Conservation (phyloP, 2,888 invertebrate species). For the Mamestra brassicae region DNA sequence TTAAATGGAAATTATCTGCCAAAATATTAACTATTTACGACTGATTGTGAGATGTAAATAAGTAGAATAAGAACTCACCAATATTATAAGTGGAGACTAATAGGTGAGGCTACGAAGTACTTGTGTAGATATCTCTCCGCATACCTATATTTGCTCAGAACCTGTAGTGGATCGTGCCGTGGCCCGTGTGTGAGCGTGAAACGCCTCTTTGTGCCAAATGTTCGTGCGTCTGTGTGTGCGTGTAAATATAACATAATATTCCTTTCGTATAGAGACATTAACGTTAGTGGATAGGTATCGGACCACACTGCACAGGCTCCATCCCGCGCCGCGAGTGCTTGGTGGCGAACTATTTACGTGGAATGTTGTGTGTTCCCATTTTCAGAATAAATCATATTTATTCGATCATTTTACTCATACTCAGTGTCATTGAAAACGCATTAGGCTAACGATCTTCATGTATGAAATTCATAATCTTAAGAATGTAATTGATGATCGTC, state of each 20-base stretch:
- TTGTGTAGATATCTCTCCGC: conserved; percentile 87
- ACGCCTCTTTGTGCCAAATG: conserved; percentile 89
- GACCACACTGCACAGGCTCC: conserved; percentile 42
- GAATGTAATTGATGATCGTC: conserved; percentile 73
- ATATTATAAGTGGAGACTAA: conserved; percentile 83
- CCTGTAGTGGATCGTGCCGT: conserved; percentile 80
- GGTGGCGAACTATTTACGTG: conserved; percentile 46
- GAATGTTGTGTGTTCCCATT: conserved; percentile 58
- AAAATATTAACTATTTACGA: conserved; percentile 88
- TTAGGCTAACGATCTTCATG: conserved; percentile 68
- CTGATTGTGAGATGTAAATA: conserved; percentile 91
- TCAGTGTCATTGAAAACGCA: conserved; percentile 65
- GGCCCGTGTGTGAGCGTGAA: conserved; percentile 84
- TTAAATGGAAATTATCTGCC: conserved; percentile 84
- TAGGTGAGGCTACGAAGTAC: conserved; percentile 80
- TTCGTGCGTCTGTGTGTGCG: conserved; percentile 79
- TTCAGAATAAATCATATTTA: conserved; percentile 69
- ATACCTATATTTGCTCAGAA: conserved; percentile 91
- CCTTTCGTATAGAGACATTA: conserved; percentile 75
- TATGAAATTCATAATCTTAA: conserved; percentile 67
- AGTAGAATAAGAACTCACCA: conserved; percentile 87
- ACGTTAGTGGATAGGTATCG: conserved; percentile 72
- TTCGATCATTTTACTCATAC: conserved; percentile 65
- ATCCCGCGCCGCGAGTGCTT: conserved; percentile 42
- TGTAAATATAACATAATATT: conserved; percentile 81